phyloP scores from a whole-genome alignment of 1,140 invertebrate genomes.

The Bombus pascuorum region DNA sequence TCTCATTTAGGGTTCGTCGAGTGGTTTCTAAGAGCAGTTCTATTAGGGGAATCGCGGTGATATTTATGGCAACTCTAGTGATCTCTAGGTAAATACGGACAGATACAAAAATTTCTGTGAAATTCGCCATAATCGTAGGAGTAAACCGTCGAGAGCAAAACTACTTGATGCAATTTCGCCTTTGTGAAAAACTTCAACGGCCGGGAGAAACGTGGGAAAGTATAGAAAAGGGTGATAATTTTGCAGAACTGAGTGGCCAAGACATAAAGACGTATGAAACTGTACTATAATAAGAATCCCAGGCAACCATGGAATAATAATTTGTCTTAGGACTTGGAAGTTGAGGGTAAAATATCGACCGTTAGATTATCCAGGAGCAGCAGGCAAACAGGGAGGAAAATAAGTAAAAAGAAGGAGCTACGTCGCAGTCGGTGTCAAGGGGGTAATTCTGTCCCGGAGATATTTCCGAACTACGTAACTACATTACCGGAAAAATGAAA shows the following conservation, averaged over 20 bases:
- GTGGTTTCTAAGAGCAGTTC: background rate
- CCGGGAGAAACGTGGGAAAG: too few relatives aligned
- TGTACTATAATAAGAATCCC: background rate
- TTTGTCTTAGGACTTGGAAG: background rate
- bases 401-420: slow-evolving; percentile 1
- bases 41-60: background rate
- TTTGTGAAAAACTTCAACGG: too few relatives aligned
- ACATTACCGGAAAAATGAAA: slow-evolving; percentile 42
- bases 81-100: background rate
- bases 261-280: background rate
- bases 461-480: slow-evolving; percentile 57
- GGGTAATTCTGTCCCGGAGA: slow-evolving; percentile 50
- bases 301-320: background rate
- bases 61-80: background rate
- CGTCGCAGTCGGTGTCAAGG: slow-evolving; percentile 11
- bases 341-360: background rate
- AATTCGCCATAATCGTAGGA: too few relatives aligned
- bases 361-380: background rate
- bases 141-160: too few relatives aligned
- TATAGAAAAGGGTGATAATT: too few relatives aligned
- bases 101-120: too few relatives aligned
- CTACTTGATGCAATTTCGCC: too few relatives aligned
- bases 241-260: background rate
- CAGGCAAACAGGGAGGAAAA: background rate
- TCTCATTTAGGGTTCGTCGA: background rate